These are phyloP conservation scores for Xestoiulus laeticollis DNA, from an alignment of 2,888 invertebrate genomes.

Conservation along the genomic window DNA sequence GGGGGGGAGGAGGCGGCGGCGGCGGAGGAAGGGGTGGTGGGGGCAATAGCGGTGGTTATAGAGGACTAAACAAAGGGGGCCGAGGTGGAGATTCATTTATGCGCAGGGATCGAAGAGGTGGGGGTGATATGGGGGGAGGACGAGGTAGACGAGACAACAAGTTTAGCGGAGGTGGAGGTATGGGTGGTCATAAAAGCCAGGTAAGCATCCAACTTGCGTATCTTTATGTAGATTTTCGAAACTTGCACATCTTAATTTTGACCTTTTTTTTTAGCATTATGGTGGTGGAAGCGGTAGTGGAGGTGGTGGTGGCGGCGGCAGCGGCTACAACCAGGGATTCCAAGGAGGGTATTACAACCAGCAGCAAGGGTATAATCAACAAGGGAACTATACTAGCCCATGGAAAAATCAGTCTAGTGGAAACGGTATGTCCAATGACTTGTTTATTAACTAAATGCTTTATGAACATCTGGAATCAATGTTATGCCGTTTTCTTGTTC, in stretches of 20 bases:
- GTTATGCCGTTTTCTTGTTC: too few species aligned
- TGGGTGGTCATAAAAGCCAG: conserved; percentile 56
- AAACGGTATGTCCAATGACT: not conserved
- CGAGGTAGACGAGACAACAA: conserved; percentile 37
- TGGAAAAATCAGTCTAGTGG: conserved; percentile 34
- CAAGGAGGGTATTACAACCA: conserved; percentile 44
- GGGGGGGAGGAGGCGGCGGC: conserved; percentile 49
- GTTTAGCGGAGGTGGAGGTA: conserved; percentile 56
- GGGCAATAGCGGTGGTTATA: not conserved
- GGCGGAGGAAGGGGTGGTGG: conserved; percentile 56
- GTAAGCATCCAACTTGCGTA: conserved; percentile 54
- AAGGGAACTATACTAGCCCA: not conserved
- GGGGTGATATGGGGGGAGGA: conserved; percentile 23
- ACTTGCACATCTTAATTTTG: conserved; percentile 58
- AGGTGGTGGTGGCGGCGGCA: conserved; percentile 51
- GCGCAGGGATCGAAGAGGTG: not conserved
- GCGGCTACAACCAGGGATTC: conserved; percentile 44
- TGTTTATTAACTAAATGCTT: too few species aligned
- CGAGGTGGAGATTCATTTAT: not conserved
- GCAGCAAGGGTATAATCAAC: conserved; percentile 30
- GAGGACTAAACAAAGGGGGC: not conserved
- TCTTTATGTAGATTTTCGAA: not conserved
- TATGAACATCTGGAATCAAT: too few species aligned
- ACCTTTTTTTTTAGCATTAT: conserved; percentile 63
- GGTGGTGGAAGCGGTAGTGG: conserved; percentile 60